Base-by-base conservation (phyloP, 2,888 invertebrate species). In the Axea sp. region DNA sequence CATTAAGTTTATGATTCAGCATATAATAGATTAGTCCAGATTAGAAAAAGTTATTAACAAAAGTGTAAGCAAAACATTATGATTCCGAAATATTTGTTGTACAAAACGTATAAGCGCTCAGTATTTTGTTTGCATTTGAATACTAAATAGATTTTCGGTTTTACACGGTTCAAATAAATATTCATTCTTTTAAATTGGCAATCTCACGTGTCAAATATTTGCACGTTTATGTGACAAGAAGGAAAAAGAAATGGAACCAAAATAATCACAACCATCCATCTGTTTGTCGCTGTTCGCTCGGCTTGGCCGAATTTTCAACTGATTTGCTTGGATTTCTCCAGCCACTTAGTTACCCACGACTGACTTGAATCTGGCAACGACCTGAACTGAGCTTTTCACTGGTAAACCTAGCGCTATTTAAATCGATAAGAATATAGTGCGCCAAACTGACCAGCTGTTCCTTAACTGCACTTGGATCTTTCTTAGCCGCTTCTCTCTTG, bases 281-380 rank as follows among this genome's bases (percentile, higher is more conserved):
- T 65, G 65, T 64, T 69, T 69, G 74, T 65, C 49, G 69, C 53
- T 65, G 64, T 22, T 39, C 33, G 26, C 33, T 60, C 33, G 33
- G 59, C 39, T 49, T 53, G 35, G 19, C 33, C 35, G 43, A 67
- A 65, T 31, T 57, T 68, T 69, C 28, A n/a, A 59, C 28, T 14
- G 37, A 49, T 55, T 73, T 60, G 33, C 55, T 57, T 12, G 39
- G 35, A 64, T 41, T 59, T 69, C 41, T 59, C 45, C 53, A 59
- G 51, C 64, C 60, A 69, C 74, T 74, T 64, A 73, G 73, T 73
- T 55, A 67, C 35, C 55, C 64, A 39, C 39, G 45, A 62, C 67
- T 57, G 31, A 51, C 39, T 60, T 35, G 37, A 19, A 11, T 65
- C 53, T 67, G 57, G 65, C 59, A 59, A 22, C 45, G 35, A 39